phyloP scores from a whole-genome alignment of 1,140 invertebrate species.

The Nomia melanderi region DNA sequence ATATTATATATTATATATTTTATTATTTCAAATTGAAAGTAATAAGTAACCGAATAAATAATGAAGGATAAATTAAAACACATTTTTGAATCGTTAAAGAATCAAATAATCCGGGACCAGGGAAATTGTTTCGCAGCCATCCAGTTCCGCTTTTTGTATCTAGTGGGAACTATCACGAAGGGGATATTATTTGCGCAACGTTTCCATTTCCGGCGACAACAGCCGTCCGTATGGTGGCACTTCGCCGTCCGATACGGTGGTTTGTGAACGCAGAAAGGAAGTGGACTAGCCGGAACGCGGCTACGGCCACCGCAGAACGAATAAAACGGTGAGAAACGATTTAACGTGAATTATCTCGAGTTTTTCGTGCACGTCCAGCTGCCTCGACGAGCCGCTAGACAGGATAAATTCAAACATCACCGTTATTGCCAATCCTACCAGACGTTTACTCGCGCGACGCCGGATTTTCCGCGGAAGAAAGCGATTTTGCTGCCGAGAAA shows the following conservation, averaged over 20 bases:
- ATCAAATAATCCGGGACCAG: not conserved
- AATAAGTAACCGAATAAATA: not conserved
- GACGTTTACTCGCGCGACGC: not conserved
- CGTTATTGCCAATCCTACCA: not conserved
- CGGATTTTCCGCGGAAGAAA: not conserved
- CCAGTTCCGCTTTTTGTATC: not conserved
- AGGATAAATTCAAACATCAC: not conserved
- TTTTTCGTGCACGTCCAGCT: not conserved
- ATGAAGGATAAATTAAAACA: not conserved
- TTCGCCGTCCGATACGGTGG: not conserved
- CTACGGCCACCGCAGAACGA: not conserved
- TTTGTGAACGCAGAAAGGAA: not conserved
- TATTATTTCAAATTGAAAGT: too few species aligned
- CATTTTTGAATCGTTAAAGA: not conserved
- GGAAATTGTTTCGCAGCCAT: not conserved
- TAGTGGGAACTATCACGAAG: not conserved
- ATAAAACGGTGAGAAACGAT: not conserved
- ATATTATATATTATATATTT: too few species aligned
- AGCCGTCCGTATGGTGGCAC: not conserved
- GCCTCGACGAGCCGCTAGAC: not conserved
- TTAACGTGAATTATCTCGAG: not conserved
- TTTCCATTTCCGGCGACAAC: conserved; percentile 2
- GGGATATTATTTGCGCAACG: conserved; percentile 6
- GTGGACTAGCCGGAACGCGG: not conserved
- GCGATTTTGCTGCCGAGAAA: not conserved